Percentiles rank a stretch among this genome's conserved stretches.
These are phyloP conservation scores for Heterohyrax brucei DNA, from an alignment of 2,797 vertebrate genomes.

Conservation along the genomic window DNA sequence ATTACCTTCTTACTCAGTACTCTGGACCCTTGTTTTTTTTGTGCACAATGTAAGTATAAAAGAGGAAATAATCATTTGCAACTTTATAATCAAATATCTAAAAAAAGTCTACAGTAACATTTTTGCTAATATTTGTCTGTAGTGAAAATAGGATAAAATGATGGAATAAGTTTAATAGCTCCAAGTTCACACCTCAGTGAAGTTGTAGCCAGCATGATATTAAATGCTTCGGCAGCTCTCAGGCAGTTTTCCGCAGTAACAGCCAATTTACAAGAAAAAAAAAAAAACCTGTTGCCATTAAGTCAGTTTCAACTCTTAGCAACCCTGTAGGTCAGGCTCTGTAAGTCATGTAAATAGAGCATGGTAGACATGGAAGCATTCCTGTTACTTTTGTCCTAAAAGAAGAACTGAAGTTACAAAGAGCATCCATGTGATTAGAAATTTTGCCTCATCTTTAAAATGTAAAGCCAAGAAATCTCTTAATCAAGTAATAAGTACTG, in stretches of 20 bases:
- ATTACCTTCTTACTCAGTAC: neutral
- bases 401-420: neutral
- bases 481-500: neutral
- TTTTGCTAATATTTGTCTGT: slow-evolving; percentile 12
- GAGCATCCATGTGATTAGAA: neutral
- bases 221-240: neutral
- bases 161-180: neutral
- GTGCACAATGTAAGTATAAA: neutral
- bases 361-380: neutral
- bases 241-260: neutral
- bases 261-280: neutral
- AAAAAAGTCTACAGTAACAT: neutral
- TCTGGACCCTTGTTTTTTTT: neutral
- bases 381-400: slow-evolving; percentile 2
- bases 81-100: slow-evolving; percentile 35
- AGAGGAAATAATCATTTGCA: neutral
- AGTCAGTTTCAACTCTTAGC: too few species aligned
- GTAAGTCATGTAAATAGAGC: slow-evolving; percentile 2
- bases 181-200: slow-evolving; percentile 18
- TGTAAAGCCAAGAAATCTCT: neutral
- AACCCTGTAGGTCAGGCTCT: neutral
- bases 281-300: too few species aligned
- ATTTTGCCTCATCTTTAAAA: neutral
- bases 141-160: neutral
- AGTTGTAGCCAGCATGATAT: neutral